Conservation (phyloP, 2,797 vertebrate genomes). For the Pempheris klunzingeri region DNA sequence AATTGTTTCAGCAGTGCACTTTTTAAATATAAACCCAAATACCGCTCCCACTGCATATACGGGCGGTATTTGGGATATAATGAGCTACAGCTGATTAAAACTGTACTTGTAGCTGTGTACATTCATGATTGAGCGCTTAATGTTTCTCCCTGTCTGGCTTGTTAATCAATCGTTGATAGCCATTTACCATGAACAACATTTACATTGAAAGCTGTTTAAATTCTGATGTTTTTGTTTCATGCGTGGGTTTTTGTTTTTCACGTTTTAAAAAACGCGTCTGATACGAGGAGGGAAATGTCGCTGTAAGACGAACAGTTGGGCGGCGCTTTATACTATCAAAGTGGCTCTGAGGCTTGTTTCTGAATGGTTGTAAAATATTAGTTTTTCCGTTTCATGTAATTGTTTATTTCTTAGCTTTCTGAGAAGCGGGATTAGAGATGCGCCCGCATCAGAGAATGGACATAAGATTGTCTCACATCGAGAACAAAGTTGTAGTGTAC, state of each 20-base stretch:
- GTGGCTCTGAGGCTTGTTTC: conserved; percentile 62
- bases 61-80: conserved; percentile 34
- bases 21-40: conserved; percentile 48
- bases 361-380: conserved; percentile 81
- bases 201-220: conserved; percentile 59
- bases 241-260: conserved; percentile 39
- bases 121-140: conserved; percentile 64
- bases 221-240: conserved; percentile 59
- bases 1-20: conserved; percentile 71
- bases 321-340: conserved; percentile 63
- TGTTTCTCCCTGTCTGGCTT: conserved; percentile 70
- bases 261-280: conserved; percentile 42
- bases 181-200: conserved; percentile 67
- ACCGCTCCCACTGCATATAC: conserved; percentile 14
- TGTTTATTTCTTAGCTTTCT: conserved; percentile 79
- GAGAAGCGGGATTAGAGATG: conserved; percentile 69
- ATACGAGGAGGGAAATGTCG: conserved; percentile 42
- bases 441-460: conserved; percentile 66
- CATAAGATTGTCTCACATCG: conserved; percentile 75
- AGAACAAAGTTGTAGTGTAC: conserved; percentile 84
- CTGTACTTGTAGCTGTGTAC: conserved; percentile 66
- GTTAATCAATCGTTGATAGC: conserved; percentile 61
- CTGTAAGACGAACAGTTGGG: conserved; percentile 54
- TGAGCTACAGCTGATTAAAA: conserved; percentile 47
- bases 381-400: conserved; percentile 65